These are phyloP conservation scores for Megaleporinus macrocephalus DNA, from an alignment of 2,113 vertebrate species.

Conservation along the genomic window DNA sequence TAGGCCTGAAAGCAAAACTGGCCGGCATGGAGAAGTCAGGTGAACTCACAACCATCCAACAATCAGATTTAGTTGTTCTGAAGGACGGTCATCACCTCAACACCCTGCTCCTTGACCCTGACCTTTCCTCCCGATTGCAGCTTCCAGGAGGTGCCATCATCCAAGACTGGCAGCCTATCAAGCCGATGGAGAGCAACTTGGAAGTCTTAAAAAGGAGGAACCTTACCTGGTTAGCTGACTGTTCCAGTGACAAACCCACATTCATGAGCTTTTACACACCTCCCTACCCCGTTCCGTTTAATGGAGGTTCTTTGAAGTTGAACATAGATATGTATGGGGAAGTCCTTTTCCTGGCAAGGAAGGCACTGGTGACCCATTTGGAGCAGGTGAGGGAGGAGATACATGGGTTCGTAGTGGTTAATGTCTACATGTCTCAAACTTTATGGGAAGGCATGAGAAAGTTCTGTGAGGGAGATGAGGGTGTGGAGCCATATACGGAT, in stretches of 20 bases:
- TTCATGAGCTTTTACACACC: conserved; percentile 59
- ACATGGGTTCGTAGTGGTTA: conserved; percentile 24
- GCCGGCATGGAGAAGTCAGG: background rate
- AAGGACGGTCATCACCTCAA: conserved; percentile 42
- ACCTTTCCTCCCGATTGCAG: conserved; percentile 44
- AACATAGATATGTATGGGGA: conserved; percentile 61
- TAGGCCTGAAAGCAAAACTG: conserved; percentile 50
- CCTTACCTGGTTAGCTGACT: conserved; percentile 57
- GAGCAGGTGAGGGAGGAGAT: conserved; percentile 41
- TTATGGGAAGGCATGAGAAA: conserved; percentile 43
- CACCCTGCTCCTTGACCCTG: conserved; percentile 51
- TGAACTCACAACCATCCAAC: conserved; percentile 3
- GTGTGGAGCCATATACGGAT: conserved; percentile 13
- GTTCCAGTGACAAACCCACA: conserved; percentile 14
- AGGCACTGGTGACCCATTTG: conserved; percentile 49
- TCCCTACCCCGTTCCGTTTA: conserved; percentile 56
- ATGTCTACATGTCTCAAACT: conserved; percentile 45
- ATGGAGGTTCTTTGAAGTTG: conserved; percentile 48
- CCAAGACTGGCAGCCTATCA: conserved; percentile 59
- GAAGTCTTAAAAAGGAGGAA: conserved; percentile 51
- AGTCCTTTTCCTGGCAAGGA: conserved; percentile 33
- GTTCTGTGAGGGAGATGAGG: conserved; percentile 47
- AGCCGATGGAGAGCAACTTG: conserved; percentile 56
- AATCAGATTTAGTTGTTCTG: conserved; percentile 29
- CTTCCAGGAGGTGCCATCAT: conserved; percentile 58